Evolutionary conservation across 2,797 vertebrate genomes (phyloP), one percentile per base, ranked within the genome.

Genomic region (Pampus argenteus): DNA sequence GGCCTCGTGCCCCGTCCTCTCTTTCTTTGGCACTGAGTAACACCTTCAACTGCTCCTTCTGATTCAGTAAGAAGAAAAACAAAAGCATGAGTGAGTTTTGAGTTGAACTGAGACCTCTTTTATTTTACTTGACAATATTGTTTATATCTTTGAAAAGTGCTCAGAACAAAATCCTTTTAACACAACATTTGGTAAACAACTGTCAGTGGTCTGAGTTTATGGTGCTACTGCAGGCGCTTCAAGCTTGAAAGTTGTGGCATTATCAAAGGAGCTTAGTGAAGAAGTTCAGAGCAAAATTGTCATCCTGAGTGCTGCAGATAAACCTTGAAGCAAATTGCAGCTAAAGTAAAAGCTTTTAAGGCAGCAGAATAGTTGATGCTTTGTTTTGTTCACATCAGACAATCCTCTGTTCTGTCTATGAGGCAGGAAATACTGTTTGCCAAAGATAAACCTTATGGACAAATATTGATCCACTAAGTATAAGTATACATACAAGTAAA

Each of bases 31-130:
- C 72, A 57, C 83, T 71, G 54, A 98, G 91, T 55, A 96, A 88
- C 49, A 91, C 92, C 91, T 96, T 97, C 83, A 98, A 40, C 29
- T 98, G 95, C 66, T 98, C 97, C 81, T 94, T 97, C 97, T 98
- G 90, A 78, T 91, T 82, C 38, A 75, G 54, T 18, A 40, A 18
- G 67, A 11, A 74, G 7, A 40, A 63, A 45, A 47, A 17, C 14
- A 61, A 70, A 67, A 4, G 4, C 23, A 64, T 2, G 11, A 40
- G 22, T 20, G 9, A 25, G 22, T 57, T 44, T n/a, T 44, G 2
- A 40, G 38, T 15, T 40, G 18, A 49, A 52, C 5, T 9, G 23
- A 51, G 23, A 23, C 20, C 3, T 18, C 7, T 42, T 42, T 42
- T 17, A 18, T 44, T 9, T 11, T 10, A 31, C 14, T 49, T 23